These are phyloP conservation scores for Andrena dorsata DNA, from an alignment of 2,888 invertebrate species.

Conservation along the genomic window DNA sequence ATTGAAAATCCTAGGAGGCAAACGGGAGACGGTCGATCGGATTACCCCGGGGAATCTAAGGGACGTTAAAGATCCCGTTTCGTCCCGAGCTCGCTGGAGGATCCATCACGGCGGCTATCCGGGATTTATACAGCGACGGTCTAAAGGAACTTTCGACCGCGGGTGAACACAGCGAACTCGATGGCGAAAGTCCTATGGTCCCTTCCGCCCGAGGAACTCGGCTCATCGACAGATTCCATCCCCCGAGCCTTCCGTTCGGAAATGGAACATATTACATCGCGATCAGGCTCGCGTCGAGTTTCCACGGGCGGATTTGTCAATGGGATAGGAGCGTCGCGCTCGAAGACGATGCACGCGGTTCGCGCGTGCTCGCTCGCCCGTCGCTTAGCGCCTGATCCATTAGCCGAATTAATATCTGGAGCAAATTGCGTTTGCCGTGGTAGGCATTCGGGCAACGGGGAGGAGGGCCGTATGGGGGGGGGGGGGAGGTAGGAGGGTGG, in stretches of 20 bases:
- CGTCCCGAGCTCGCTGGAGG: background rate
- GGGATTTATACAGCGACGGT: background rate
- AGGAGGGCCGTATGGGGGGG: constrained; percentile 7
- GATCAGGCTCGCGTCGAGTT: background rate
- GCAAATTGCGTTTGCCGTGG: constrained; percentile 78
- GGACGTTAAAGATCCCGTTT: background rate
- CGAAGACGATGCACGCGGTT: background rate
- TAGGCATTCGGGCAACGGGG: constrained; percentile 60
- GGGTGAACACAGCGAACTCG: too few species aligned
- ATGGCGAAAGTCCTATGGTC: too few species aligned
- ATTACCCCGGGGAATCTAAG: background rate
- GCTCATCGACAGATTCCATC: background rate
- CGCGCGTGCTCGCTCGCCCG: constrained; percentile 7
- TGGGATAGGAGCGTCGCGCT: background rate
- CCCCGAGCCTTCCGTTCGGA: background rate
- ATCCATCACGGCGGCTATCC: background rate
- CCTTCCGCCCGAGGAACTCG: too few species aligned
- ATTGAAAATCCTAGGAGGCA: background rate
- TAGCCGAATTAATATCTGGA: constrained; percentile 79
- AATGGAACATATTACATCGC: background rate
- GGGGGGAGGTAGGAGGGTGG: constrained; percentile 38
- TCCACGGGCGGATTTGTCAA: background rate
- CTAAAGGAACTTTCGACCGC: too few species aligned
- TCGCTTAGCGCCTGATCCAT: constrained; percentile 78
- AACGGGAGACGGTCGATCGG: background rate